Evolutionary conservation across 2,888 invertebrate genomes (phyloP), one percentile per base, ranked within the genome.

Genomic region (Doris montereyensis): DNA sequence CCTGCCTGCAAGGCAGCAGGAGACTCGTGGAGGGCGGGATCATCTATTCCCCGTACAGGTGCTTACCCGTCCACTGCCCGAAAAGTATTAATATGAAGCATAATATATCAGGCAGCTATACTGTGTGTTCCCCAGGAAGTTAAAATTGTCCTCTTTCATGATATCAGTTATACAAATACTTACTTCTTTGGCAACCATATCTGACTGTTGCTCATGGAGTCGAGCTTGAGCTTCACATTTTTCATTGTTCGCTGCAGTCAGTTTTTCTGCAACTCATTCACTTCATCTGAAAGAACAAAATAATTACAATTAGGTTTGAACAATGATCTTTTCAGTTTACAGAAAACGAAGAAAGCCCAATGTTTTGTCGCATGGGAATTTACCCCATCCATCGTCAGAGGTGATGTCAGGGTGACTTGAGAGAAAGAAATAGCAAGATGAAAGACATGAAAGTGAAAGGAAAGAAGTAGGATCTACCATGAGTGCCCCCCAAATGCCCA

Each of bases 181-280:
- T 86, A 93, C 93, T 95, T 95, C 90, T 94, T 95, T 87, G 95
- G 95, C 94, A 78, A 96, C 93, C 92, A 96, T 95, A 90, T 95
- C 95, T 83, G 95, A 95, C 86, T 95, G 94, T 58, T 96, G 93
- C 92, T 97, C 97, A 91, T 96, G 96, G 80, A 95, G 93, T 84
- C 95, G 94, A 4, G 95, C 94, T 73, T 96, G 91, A 0, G 96
- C 96, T 91, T 96, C 95, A 92, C 96, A 96, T 92, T 97, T 97
- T 1, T 95, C 94, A 85, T 94, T 94, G 81, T 96, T 94, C 28
- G 96, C 95, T 73, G 93, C 91, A 85, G 95, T 94, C 52, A 97
- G 91, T 91, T 96, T 96, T 94, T 93, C n/a, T 95, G 94, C 76
- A 96, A 92, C 1, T 94, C 92, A 68, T 76, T 81, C 34, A 81